phyloP scores from a whole-genome alignment of 2,797 vertebrate species.

The Protonibea diacanthus region DNA sequence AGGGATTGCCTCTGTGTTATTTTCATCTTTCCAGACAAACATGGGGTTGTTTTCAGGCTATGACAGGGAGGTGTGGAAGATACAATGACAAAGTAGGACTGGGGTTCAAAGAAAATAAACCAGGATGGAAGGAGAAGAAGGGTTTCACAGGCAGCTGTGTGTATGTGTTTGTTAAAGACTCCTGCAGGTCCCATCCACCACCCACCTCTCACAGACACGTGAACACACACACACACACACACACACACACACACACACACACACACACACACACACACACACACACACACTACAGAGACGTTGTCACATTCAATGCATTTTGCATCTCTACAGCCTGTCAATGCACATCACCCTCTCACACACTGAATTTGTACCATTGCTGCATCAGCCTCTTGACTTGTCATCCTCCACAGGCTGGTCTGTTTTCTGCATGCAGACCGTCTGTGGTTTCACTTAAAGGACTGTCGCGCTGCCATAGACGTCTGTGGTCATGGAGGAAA shows the following conservation, averaged over 20 bases:
- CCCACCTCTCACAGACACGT: neutral
- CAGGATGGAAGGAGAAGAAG: neutral
- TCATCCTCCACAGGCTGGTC: neutral
- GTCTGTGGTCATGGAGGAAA: neutral
- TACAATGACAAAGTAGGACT: slow-evolving; percentile 19
- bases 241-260: neutral
- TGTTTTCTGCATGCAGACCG: neutral
- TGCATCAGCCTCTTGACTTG: slow-evolving; percentile 22
- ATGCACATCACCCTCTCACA: slow-evolving; percentile 37
- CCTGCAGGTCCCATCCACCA: slow-evolving; percentile 38
- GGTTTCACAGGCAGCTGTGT: slow-evolving; percentile 14
- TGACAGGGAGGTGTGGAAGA: slow-evolving; percentile 42
- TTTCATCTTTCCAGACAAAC: slow-evolving; percentile 13
- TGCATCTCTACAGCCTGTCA: slow-evolving; percentile 38
- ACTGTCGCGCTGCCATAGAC: no score
- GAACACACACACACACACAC: neutral
- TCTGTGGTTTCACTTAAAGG: neutral
- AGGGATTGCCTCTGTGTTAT: slow-evolving; percentile 7
- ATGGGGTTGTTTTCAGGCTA: slow-evolving; percentile 41
- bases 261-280: neutral
- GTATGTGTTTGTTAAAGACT: slow-evolving; percentile 1
- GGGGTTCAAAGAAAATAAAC: slow-evolving; percentile 18
- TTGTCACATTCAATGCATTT: slow-evolving; percentile 41
- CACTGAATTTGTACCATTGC: neutral
- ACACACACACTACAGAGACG: neutral